Evolutionary conservation across 2,888 invertebrate species (phyloP).

Genomic region (Athetis lepigone): DNA sequence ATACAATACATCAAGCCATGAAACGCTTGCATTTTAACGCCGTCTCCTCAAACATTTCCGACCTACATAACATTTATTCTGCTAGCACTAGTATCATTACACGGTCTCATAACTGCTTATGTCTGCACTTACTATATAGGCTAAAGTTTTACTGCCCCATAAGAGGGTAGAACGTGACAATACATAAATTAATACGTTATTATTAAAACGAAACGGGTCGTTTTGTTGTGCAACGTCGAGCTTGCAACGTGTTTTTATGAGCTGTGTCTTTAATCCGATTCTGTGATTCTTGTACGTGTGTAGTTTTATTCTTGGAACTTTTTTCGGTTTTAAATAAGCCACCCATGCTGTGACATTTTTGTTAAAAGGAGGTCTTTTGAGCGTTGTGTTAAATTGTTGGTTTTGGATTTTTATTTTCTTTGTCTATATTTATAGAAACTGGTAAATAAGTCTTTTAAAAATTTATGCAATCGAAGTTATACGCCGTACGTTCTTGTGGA

Average conservation of each 20-base stretch:
- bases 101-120: conserved; percentile 29
- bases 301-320: neutral
- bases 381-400: neutral
- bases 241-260: conserved; percentile 39
- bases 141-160: conserved; percentile 29
- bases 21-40: too few relatives aligned
- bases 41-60: neutral
- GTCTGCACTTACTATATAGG: conserved; percentile 38
- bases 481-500: too few relatives aligned
- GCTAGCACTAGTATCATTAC: conserved; percentile 19
- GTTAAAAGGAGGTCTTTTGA: neutral
- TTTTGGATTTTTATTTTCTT: neutral
- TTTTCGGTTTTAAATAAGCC: neutral
- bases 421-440: too few relatives aligned
- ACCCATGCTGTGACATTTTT: neutral
- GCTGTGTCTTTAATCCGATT: conserved; percentile 27
- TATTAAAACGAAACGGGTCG: conserved; percentile 42
- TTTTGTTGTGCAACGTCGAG: conserved; percentile 43
- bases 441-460: too few relatives aligned
- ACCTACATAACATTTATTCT: conserved; percentile 1
- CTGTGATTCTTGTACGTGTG: conserved; percentile 9
- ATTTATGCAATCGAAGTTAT: too few relatives aligned
- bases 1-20: neutral
- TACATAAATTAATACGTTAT: conserved; percentile 48
- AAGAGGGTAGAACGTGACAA: conserved; percentile 37